Base-by-base conservation (phyloP, 2,888 invertebrate species). In the Achlya flavicornis region DNA sequence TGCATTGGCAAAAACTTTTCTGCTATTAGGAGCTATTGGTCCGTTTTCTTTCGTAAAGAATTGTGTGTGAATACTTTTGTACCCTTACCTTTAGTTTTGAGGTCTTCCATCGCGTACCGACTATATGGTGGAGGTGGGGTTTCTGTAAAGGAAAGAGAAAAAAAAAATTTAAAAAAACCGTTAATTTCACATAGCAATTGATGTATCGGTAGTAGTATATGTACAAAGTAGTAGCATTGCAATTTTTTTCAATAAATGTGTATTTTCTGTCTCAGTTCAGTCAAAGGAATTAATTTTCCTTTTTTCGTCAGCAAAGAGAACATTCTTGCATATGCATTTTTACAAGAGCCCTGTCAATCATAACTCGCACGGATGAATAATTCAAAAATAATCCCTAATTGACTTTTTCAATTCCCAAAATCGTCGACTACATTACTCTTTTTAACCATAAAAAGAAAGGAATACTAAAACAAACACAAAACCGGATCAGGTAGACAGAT, bases 81-180 rank as follows among this genome's bases (percentile, higher is more conserved):
- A 41, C 95, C 77, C 81, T 95, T 90, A 97, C 97, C 97, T 96
- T 97, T 96, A 89, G 96, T 95, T 95, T 96, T 96, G 88, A 96
- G 95, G 91, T 95, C 95, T 86, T 96, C 95, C 95, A 95, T 95
- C 81, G 95, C 95, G 91, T 96, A 96, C 86, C 95, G 95, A 90
- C 95, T 96, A 94, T 97, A 97, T 74, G 97, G 97, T 79, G 97
- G 97, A 82, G 97, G 97, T 83, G 97, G 97, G 83, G 96, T 95
- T 93, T 97, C 97, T 97, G 95, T 64, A 96, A 96, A 83, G 78
- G 83, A 85, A 80, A 79, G 73, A 72, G 83, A 77, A 61, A 61
- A 19, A 58, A 16, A 3, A 41, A 41, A 41, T 16, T 12, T 26
- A 7, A 60, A n/a, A 8, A 26, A 26, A 26, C 26, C 26, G 1